Conservation (phyloP, 1,140 invertebrate species). For the Akabosia matsudoensis region DNA sequence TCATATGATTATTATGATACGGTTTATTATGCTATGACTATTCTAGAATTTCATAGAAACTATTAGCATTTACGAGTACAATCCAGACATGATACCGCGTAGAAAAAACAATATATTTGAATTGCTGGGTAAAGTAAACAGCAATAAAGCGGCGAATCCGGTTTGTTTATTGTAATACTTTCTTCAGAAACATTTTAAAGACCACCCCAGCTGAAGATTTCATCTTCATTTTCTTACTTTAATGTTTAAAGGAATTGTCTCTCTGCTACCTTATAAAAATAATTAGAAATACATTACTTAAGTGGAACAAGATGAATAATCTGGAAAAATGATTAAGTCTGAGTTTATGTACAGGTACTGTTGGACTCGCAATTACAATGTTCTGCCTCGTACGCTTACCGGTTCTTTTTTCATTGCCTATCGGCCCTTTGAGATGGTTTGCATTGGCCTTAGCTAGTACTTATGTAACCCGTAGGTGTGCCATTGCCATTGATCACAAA, state of each 20-base stretch:
- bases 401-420: too few species aligned
- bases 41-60: too few species aligned
- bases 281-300: not conserved
- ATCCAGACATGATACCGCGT: not conserved
- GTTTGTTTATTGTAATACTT: slow-evolving; percentile 10
- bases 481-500: too few species aligned
- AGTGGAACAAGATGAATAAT: slow-evolving; percentile 18
- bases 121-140: slow-evolving; percentile 12
- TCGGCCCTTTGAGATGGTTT: too few species aligned
- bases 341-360: too few species aligned
- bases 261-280: slow-evolving; percentile 15
- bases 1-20: not conserved
- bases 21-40: too few species aligned
- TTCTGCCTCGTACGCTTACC: not conserved
- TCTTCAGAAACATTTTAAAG: slow-evolving; percentile 7
- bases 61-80: too few species aligned
- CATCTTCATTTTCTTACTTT: slow-evolving; percentile 8
- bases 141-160: slow-evolving; percentile 4
- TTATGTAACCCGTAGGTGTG: too few species aligned
- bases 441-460: too few species aligned
- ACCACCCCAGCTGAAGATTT: slow-evolving; percentile 12
- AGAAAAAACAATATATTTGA: slow-evolving; percentile 11
- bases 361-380: not conserved
- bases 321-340: not conserved
- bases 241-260: not conserved